phyloP scores from a whole-genome alignment of 2,888 invertebrate genomes.

The Chironomus riparius region DNA sequence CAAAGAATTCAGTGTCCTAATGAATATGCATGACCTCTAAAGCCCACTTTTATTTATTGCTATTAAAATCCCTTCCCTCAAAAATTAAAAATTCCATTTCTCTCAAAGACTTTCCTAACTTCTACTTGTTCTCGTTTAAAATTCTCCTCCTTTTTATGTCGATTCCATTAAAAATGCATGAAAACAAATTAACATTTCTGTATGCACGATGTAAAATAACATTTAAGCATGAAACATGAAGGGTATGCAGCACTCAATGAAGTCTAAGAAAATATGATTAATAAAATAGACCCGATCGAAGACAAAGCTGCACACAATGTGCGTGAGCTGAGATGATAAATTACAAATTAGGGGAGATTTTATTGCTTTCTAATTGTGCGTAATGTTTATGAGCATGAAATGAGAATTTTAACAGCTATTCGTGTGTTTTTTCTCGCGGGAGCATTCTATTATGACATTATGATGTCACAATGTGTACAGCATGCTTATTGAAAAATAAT shows the following conservation, averaged over 20 bases:
- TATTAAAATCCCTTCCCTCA: background rate
- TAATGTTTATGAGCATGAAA: background rate
- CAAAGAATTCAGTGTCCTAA: background rate
- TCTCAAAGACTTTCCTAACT: background rate
- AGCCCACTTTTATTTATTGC: no score
- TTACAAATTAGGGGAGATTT: constrained; percentile 26
- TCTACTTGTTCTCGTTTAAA: background rate
- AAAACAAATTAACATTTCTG: background rate
- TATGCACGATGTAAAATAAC: background rate
- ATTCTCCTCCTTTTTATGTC: constrained; percentile 1
- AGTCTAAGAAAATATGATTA: background rate
- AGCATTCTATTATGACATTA: constrained; percentile 21
- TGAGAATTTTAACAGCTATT: background rate
- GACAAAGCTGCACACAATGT: background rate
- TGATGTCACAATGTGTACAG: constrained; percentile 12
- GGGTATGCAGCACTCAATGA: background rate
- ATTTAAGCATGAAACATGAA: background rate
- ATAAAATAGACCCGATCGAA: background rate
- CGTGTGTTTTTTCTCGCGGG: constrained; percentile 1
- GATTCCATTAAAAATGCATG: constrained; percentile 12
- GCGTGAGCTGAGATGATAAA: constrained; percentile 12
- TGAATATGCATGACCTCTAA: background rate
- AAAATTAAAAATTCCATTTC: background rate
- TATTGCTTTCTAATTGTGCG: constrained; percentile 28
- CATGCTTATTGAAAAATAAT: constrained; percentile 24